phyloP scores from a whole-genome alignment of 2,113 vertebrate genomes.

The Hippolais icterina region DNA sequence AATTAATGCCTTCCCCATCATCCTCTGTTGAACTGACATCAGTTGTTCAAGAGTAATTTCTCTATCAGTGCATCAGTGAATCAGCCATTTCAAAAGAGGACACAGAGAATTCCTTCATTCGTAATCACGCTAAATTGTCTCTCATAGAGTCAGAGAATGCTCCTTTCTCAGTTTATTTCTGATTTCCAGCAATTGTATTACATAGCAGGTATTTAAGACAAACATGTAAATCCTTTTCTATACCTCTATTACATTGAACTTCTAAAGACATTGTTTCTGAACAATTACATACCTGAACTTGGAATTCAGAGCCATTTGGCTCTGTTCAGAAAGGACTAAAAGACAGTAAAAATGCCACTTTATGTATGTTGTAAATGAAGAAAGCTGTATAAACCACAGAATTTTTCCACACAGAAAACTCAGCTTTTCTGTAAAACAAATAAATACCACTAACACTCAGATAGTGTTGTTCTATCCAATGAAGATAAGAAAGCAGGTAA shows the following conservation, averaged over 20 bases:
- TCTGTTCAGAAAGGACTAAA: neutral
- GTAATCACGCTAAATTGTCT: neutral
- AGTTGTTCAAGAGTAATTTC: neutral
- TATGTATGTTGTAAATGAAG: neutral
- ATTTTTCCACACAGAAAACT: neutral
- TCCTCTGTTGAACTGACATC: neutral
- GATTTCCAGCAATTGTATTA: neutral
- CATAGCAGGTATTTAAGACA: neutral
- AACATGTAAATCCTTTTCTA: neutral
- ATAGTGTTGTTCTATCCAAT: neutral
- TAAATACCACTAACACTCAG: neutral
- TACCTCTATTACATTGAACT: neutral
- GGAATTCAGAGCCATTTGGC: neutral
- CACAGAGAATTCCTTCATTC: fast-evolving
- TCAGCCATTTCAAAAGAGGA: neutral
- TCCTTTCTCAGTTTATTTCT: neutral
- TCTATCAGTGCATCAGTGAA: neutral
- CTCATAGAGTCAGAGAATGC: neutral
- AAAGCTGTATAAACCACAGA: neutral
- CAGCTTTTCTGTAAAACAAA: neutral
- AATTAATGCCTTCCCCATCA: neutral
- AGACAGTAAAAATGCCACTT: neutral
- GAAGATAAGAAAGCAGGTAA: neutral
- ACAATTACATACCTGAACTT: neutral
- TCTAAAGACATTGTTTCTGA: neutral